A percentile compares a stretch with the other conserved stretches of the same genome.
Conservation (phyloP, 2,888 invertebrate species). For the Dendrolimus pini region DNA sequence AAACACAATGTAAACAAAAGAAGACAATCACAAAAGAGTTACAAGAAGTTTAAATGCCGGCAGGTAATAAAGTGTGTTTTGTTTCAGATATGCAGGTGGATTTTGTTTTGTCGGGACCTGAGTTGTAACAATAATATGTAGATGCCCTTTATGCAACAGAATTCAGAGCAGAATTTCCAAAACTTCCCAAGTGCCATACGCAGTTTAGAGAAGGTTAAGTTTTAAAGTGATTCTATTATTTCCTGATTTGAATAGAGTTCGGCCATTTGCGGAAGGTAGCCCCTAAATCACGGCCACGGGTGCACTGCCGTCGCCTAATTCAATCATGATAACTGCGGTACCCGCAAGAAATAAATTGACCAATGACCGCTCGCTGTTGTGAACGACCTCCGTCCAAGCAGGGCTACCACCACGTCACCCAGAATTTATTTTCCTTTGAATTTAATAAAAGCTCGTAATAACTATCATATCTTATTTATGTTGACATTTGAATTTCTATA, state of each 20-base stretch:
- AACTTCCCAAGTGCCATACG: no score
- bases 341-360: slow-evolving; percentile 72
- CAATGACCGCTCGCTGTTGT: slow-evolving; percentile 60
- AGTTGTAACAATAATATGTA: no score
- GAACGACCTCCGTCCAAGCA: slow-evolving; percentile 18
- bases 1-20: no score
- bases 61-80: no score
- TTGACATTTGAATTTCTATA: no score
- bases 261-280: slow-evolving; percentile 14
- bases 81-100: no score
- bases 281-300: slow-evolving; percentile 54
- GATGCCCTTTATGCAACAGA: no score
- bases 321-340: slow-evolving; percentile 74
- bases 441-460: slow-evolving; percentile 8
- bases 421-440: slow-evolving; percentile 13
- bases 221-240: background rate
- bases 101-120: no score
- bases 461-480: background rate
- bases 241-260: slow-evolving; percentile 9
- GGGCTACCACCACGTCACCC: slow-evolving; percentile 25
- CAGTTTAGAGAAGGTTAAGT: no score
- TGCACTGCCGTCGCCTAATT: slow-evolving; percentile 64
- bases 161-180: no score
- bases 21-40: no score
- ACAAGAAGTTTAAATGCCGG: no score